A percentile compares a stretch with the other conserved stretches of the same genome.
Evolutionary conservation across 2,797 vertebrate species (phyloP).

Genomic region (Nothura maculosa): DNA sequence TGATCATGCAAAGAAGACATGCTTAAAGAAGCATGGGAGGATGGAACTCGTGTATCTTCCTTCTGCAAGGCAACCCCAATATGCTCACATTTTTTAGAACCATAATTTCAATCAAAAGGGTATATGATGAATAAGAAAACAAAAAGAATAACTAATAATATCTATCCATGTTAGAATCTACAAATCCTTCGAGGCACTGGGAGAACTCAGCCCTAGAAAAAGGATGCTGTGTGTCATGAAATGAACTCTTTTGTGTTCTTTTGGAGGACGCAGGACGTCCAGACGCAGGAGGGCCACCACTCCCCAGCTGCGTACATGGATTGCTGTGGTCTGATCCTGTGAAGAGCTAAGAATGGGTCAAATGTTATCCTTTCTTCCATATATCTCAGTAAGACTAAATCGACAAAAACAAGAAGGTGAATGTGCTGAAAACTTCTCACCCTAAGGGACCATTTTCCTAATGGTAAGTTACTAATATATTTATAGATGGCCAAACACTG

Average conservation of each 20-base stretch:
- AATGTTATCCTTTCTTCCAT: not conserved
- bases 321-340: rapidly evolving
- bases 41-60: not conserved
- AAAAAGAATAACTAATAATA: not conserved
- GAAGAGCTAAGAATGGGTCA: not conserved
- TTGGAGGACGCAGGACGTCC: not conserved
- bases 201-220: not conserved
- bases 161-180: not conserved
- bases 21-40: not conserved
- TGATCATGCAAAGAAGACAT: not conserved
- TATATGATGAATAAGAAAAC: not conserved
- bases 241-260: rapidly evolving
- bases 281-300: not conserved
- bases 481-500: rapidly evolving
- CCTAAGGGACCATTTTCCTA: not conserved
- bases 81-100: not conserved
- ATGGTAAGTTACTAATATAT: rapidly evolving
- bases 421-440: not conserved
- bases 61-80: not conserved
- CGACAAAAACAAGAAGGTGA: not conserved
- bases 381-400: not conserved
- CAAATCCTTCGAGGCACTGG: rapidly evolving
- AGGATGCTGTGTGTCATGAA: not conserved
- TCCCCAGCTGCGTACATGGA: not conserved
- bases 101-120: not conserved